These are phyloP conservation scores for Danio tinwini DNA, from an alignment of 2,797 vertebrate species.

Conservation along the genomic window DNA sequence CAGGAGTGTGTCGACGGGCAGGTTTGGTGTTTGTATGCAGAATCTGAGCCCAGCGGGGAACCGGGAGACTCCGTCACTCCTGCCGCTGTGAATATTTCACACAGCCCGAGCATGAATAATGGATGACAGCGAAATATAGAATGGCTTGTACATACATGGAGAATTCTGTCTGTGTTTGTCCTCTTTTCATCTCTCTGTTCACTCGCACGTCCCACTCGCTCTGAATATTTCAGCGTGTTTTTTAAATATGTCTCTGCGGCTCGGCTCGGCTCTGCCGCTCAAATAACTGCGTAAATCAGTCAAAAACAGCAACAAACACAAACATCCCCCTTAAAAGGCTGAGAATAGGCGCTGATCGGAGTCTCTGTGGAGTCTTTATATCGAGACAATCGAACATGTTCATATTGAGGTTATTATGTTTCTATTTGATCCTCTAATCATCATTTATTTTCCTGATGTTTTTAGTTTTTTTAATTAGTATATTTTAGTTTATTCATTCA, in stretches of 20 bases:
- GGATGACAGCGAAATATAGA: slow-evolving; percentile 73
- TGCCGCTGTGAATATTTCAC: slow-evolving; percentile 76
- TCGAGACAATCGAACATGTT: too few species aligned
- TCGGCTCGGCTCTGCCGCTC: slow-evolving; percentile 78
- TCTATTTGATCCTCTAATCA: too few species aligned
- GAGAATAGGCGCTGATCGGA: slow-evolving; percentile 34
- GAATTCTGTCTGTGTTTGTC: slow-evolving; percentile 36
- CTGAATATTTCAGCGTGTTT: slow-evolving; percentile 82
- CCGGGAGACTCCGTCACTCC: slow-evolving; percentile 29
- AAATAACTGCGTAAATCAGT: slow-evolving; percentile 72
- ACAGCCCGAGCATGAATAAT: slow-evolving; percentile 74
- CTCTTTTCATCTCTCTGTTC: slow-evolving; percentile 38
- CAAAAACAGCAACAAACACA: slow-evolving; percentile 77
- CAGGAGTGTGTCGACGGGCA: too few species aligned
- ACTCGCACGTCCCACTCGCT: slow-evolving; percentile 55
- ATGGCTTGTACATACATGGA: slow-evolving; percentile 76
- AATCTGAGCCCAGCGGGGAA: not conserved
- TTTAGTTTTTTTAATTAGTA: too few species aligned
- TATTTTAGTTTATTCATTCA: too few species aligned
- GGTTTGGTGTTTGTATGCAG: not conserved
- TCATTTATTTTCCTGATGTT: too few species aligned
- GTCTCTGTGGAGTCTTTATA: too few species aligned
- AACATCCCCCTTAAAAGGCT: slow-evolving; percentile 77
- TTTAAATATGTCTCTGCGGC: slow-evolving; percentile 80
- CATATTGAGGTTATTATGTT: too few species aligned